A percentile compares a stretch with the other conserved stretches of the same genome.
Evolutionary conservation across 2,113 vertebrate genomes (phyloP).

Genomic region (Mirza zaza): DNA sequence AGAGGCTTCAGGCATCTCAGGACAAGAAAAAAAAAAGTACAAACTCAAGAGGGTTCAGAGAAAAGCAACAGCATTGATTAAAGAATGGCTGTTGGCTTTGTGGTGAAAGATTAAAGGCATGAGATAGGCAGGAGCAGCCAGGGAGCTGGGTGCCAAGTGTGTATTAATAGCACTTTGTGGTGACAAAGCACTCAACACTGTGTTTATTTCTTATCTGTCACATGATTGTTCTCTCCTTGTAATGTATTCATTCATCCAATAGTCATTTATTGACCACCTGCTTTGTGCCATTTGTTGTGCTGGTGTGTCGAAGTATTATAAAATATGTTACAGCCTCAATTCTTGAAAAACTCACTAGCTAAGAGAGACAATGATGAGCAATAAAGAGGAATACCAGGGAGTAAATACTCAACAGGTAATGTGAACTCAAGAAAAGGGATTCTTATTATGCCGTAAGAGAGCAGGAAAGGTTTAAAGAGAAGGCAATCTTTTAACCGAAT

Average conservation of each 20-base stretch:
- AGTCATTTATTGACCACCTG: background rate
- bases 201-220: slow-evolving; percentile 24
- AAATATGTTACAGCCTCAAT: background rate
- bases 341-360: background rate
- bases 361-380: background rate
- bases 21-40: background rate
- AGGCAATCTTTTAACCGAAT: background rate
- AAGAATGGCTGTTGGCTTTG: slow-evolving; percentile 41
- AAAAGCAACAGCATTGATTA: slow-evolving; percentile 39
- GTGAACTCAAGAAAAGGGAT: background rate
- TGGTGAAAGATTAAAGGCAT: slow-evolving; percentile 40
- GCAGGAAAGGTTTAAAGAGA: background rate
- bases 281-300: background rate
- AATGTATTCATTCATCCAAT: background rate
- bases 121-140: background rate
- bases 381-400: accelerated
- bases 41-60: slow-evolving; percentile 11
- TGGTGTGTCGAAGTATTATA: background rate
- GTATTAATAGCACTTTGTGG: slow-evolving; percentile 32
- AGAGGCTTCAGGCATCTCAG: slow-evolving; percentile 66
- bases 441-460: accelerated
- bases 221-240: background rate
- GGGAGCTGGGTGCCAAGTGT: background rate
- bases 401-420: background rate
- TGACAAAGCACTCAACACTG: slow-evolving; percentile 9